A percentile compares a stretch with the other conserved stretches of the same genome.
Evolutionary conservation across 2,888 invertebrate species (phyloP).

Genomic region (Hesperia comma): DNA sequence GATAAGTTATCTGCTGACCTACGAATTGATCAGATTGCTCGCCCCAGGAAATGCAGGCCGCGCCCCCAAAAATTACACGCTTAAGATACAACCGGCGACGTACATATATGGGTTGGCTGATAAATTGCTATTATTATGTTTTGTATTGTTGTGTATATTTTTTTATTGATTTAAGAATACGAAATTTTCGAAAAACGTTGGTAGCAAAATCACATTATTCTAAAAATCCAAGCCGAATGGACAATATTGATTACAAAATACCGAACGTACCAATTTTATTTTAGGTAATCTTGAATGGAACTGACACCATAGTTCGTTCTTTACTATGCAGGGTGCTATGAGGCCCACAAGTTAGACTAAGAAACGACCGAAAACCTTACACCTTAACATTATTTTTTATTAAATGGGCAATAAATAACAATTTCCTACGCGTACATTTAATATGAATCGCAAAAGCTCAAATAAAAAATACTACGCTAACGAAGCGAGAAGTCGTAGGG

Average conservation of each 20-base stretch:
- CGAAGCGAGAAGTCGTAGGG: slow-evolving; percentile 8
- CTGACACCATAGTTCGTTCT: too few relatives aligned
- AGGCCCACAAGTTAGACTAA: too few relatives aligned
- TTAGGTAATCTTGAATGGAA: too few relatives aligned
- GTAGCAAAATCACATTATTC: too few relatives aligned
- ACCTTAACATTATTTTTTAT: not conserved
- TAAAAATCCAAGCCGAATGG: too few relatives aligned
- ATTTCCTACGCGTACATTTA: not conserved
- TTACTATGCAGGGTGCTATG: too few relatives aligned
- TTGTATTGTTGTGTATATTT: not conserved
- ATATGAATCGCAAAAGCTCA: slow-evolving; percentile 1
- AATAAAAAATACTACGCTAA: not conserved
- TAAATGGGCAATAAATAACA: slow-evolving; percentile 17
- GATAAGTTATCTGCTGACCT: slow-evolving; percentile 64
- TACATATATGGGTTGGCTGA: slow-evolving; percentile 33
- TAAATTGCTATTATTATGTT: not conserved
- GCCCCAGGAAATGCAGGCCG: slow-evolving; percentile 48
- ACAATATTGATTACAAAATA: too few relatives aligned
- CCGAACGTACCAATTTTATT: too few relatives aligned
- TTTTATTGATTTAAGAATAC: too few relatives aligned
- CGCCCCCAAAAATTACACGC: slow-evolving; percentile 66
- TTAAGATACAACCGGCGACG: slow-evolving; percentile 36
- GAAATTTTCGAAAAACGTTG: too few relatives aligned
- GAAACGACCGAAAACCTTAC: too few relatives aligned
- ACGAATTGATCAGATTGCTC: slow-evolving; percentile 66